Evolutionary conservation across 2,113 vertebrate species (phyloP), one percentile per base, ranked within the genome.

Genomic region (Tachycineta bicolor): DNA sequence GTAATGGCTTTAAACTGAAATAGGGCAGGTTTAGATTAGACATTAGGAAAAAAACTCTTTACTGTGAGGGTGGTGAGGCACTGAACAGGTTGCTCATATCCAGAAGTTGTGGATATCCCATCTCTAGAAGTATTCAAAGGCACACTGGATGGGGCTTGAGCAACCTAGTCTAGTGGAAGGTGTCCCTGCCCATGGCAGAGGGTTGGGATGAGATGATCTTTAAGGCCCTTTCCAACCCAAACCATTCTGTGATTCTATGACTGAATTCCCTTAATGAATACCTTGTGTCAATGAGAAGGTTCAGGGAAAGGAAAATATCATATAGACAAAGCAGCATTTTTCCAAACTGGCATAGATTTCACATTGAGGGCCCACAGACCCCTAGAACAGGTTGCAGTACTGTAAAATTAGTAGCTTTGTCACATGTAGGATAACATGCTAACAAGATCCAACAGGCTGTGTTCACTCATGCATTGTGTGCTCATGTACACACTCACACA

Each of bases 311-410:
- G 70, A 77, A 91, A 73, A 55, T 76, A 89, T 97, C 71, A 34
- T 90, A 93, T 23, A 97, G 97, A 98, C 92, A 97, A 97, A 98
- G 98, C 98, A 98, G 98, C 98, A 98, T 97, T 94, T 93, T 76
- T 81, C 91, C 97, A 88, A 97, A 98, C 97, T 97, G 97, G 97
- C 97, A 97, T 49, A 93, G 97, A 93, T 97, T 98, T 98, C 98
- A 98, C 98, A 98, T 97, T 97, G 96, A 96, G 92, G 97, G 93
- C 69, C 92, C 94, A 83, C 39, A 63, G 93, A 90, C 90, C 94
- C 89, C 93, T 95, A 65, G 76, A 97, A 96, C 94, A 95, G 93
- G 87, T 60, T 93, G 95, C 97, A 96, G 82, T 97, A 92, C 97
- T 97, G 93, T 92, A 96, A 91, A 90, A 90, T 94, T 97, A 96